Percentiles rank a stretch among this genome's conserved stretches.
These are phyloP conservation scores for Ichneumon xanthorius DNA, from an alignment of 2,888 invertebrate species.

Conservation along the genomic window DNA sequence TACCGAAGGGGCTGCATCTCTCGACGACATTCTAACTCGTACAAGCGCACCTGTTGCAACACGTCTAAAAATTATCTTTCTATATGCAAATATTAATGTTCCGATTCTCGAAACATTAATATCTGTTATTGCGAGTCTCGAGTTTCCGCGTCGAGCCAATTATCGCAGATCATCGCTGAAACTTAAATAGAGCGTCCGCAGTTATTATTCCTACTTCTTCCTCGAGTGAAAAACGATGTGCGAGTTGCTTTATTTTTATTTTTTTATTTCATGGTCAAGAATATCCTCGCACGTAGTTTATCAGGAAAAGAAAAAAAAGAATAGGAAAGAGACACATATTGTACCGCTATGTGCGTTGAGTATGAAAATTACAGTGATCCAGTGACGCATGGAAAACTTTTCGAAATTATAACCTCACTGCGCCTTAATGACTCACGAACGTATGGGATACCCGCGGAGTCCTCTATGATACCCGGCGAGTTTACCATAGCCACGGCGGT, in stretches of 20 bases:
- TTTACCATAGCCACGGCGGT: slow-evolving; percentile 1
- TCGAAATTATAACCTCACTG: slow-evolving; percentile 61
- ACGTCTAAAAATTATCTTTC: slow-evolving; percentile 46
- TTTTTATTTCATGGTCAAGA: background rate
- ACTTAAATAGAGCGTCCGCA: no score
- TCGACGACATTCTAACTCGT: background rate
- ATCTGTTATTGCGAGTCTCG: slow-evolving; percentile 35
- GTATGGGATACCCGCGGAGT: slow-evolving; percentile 42
- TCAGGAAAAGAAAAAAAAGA: slow-evolving; percentile 5
- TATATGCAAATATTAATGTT: slow-evolving; percentile 50
- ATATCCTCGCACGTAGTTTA: background rate
- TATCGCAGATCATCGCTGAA: no score
- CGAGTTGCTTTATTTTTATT: background rate
- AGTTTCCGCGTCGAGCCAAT: background rate
- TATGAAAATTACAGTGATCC: slow-evolving; percentile 65
- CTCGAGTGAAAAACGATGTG: background rate
- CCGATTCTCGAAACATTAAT: slow-evolving; percentile 1
- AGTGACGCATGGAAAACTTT: slow-evolving; percentile 63
- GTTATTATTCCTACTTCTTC: no score
- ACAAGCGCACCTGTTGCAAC: slow-evolving; percentile 61
- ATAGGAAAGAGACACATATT: slow-evolving; percentile 26
- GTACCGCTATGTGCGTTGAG: slow-evolving; percentile 48
- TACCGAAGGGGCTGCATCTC: background rate
- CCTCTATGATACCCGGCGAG: slow-evolving; percentile 38
- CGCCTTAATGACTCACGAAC: slow-evolving; percentile 66